phyloP scores from a whole-genome alignment of 2,113 vertebrate genomes.

The Apodemus speciosus region DNA sequence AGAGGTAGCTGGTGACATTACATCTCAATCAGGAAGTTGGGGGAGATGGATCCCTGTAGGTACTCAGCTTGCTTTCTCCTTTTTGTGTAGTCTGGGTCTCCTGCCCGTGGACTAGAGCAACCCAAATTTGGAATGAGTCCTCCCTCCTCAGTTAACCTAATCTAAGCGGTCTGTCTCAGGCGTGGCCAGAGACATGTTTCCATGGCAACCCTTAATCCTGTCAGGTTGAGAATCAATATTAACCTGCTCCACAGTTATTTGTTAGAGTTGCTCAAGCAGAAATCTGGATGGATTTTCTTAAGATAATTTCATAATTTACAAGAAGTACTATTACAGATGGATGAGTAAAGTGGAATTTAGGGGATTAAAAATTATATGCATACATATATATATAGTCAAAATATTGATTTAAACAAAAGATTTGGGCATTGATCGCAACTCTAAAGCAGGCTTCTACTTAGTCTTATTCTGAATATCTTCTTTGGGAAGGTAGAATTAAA shows the following conservation, averaged over 20 bases:
- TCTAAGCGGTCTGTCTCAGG: background rate
- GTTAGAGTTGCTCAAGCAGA: background rate
- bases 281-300: background rate
- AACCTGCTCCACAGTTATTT: background rate
- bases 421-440: background rate
- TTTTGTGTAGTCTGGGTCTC: background rate
- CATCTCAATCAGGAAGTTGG: background rate
- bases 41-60: background rate
- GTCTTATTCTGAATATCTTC: background rate
- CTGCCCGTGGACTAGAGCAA: no score
- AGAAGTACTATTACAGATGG: background rate
- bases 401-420: background rate
- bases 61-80: no score
- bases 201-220: background rate
- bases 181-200: background rate
- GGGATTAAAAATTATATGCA: background rate
- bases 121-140: no score
- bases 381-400: background rate
- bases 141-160: no score
- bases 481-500: background rate
- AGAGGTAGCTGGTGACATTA: background rate
- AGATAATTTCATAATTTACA: background rate
- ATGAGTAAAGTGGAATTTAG: fast-evolving
- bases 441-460: background rate
- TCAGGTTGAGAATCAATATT: no score